Conservation (phyloP, 1,140 invertebrate species). For the Tetragnatha versicolor region DNA sequence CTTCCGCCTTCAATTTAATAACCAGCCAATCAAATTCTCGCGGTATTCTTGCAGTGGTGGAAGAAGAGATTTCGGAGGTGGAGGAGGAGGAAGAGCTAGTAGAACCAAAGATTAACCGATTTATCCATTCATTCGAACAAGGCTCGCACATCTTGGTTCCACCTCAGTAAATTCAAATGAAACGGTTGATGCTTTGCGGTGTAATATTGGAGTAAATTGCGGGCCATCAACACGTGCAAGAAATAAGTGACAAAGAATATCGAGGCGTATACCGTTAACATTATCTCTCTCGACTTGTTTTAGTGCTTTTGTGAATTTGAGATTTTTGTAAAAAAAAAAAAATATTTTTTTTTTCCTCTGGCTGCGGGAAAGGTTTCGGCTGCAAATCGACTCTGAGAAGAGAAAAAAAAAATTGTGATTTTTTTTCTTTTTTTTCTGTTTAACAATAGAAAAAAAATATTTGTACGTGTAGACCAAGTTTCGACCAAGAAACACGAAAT, state of each 20-base stretch:
- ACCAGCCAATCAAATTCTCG: no score
- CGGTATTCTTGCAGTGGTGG: background rate
- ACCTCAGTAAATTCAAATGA: constrained; percentile 6
- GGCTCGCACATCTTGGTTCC: constrained; percentile 30
- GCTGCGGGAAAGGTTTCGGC: no score
- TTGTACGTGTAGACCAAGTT: no score
- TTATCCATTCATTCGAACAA: background rate
- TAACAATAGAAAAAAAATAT: no score
- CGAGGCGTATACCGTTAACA: background rate
- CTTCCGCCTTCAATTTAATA: background rate
- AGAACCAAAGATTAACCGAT: background rate
- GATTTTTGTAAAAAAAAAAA: no score
- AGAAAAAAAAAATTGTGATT: no score
- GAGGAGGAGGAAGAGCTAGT: background rate
- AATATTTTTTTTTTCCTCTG: no score
- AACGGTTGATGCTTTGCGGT: background rate
- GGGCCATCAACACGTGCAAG: background rate
- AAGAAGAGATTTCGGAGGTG: background rate
- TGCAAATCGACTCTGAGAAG: no score
- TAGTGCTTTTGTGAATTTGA: no score
- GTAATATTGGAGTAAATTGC: background rate
- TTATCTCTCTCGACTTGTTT: no score
- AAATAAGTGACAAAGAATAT: background rate
- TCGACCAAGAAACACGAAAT: no score
- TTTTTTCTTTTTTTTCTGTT: no score